Evolutionary conservation across 2,113 vertebrate genomes (phyloP).

Genomic region (Pipa parva): DNA sequence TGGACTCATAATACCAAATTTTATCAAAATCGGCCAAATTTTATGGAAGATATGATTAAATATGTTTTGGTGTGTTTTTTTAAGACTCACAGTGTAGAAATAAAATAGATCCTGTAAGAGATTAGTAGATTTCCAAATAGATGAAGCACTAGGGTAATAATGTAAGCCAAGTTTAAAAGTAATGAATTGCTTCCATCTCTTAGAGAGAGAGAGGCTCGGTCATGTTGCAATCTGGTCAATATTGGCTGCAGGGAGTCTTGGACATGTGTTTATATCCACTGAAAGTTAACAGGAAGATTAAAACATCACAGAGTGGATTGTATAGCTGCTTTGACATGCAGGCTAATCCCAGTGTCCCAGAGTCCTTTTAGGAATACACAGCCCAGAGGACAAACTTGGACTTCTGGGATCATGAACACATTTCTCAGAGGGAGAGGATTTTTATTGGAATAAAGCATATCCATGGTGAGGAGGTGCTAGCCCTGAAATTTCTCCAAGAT

Average conservation of each 20-base stretch:
- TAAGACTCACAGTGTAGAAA: too few relatives aligned
- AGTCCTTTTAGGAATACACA: slow-evolving; percentile 45
- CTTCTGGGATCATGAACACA: slow-evolving; percentile 22
- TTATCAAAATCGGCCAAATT: too few relatives aligned
- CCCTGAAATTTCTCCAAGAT: background rate
- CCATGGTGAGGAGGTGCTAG: background rate
- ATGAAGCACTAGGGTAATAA: too few relatives aligned
- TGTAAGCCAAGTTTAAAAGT: background rate
- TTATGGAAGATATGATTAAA: too few relatives aligned
- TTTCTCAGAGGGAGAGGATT: slow-evolving; percentile 40
- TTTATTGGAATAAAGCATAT: background rate
- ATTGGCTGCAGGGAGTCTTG: slow-evolving; percentile 35
- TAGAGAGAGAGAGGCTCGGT: background rate
- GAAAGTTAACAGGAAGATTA: slow-evolving; percentile 61
- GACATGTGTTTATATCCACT: slow-evolving; percentile 52
- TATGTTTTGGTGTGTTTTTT: too few relatives aligned
- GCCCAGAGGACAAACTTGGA: slow-evolving; percentile 32
- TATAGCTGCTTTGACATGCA: slow-evolving; percentile 62
- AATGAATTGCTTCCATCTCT: background rate
- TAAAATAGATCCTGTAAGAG: too few relatives aligned
- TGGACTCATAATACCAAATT: too few relatives aligned
- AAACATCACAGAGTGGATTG: slow-evolving; percentile 62
- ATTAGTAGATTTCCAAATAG: too few relatives aligned
- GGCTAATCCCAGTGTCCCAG: slow-evolving; percentile 60
- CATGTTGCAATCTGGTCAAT: slow-evolving; percentile 20